These are phyloP conservation scores for Caenorhabditis sp. DNA, from an alignment of 2,888 invertebrate species.

Conservation along the genomic window DNA sequence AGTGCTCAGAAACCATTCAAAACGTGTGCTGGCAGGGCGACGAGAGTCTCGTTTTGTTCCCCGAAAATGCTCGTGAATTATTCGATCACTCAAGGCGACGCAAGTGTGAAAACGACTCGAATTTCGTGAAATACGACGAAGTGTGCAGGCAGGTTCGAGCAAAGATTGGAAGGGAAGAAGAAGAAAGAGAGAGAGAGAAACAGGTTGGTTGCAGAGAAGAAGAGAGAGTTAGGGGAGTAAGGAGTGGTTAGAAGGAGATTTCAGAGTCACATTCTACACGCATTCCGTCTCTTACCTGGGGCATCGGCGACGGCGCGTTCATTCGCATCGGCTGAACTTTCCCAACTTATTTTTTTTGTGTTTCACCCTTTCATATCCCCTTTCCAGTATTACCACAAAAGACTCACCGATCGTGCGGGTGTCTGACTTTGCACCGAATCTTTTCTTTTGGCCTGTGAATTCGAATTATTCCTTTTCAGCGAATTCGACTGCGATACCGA, in stretches of 20 bases:
- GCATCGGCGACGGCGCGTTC: slow-evolving; percentile 55
- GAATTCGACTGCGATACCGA: slow-evolving; percentile 76
- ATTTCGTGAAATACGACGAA: slow-evolving; percentile 37
- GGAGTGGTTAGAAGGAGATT: slow-evolving; percentile 21
- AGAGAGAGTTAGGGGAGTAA: slow-evolving; percentile 20
- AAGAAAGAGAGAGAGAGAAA: slow-evolving; percentile 23
- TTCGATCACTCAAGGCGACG: slow-evolving; percentile 4
- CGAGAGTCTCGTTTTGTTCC: slow-evolving; percentile 8
- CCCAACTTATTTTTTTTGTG: neutral
- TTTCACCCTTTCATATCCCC: neutral
- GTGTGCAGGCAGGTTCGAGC: slow-evolving; percentile 38
- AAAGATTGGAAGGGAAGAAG: slow-evolving; percentile 20
- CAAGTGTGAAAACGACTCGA: slow-evolving; percentile 36
- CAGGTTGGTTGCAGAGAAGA: slow-evolving; percentile 15
- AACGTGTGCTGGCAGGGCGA: slow-evolving; percentile 13
- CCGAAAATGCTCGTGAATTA: slow-evolving; percentile 34
- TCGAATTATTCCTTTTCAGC: slow-evolving; percentile 69
- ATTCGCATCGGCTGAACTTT: slow-evolving; percentile 59
- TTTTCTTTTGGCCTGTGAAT: slow-evolving; percentile 39
- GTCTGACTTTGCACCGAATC: slow-evolving; percentile 65
- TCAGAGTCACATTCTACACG: slow-evolving; percentile 32
- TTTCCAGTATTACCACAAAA: neutral
- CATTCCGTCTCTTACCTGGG: slow-evolving; percentile 40
- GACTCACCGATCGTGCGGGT: slow-evolving; percentile 62
- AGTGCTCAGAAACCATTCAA: slow-evolving; percentile 44